Conservation (phyloP, 2,797 vertebrate species). For the Danio albolineatus region DNA sequence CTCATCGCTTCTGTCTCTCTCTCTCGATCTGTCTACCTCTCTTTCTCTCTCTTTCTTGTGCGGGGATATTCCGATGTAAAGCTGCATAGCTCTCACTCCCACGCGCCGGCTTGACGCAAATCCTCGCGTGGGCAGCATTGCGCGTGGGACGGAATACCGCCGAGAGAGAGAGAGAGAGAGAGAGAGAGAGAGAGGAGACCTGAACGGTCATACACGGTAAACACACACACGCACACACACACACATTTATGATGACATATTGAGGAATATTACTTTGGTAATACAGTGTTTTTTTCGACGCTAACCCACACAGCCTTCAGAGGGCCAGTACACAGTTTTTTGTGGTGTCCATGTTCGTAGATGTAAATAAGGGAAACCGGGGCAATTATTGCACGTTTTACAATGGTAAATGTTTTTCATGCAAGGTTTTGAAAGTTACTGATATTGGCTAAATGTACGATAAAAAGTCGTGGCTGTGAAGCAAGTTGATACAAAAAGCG, state of each 20-base stretch:
- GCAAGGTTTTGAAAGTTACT: neutral
- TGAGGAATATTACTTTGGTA: constrained; percentile 25
- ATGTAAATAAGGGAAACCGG: constrained; percentile 21
- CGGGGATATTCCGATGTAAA: constrained; percentile 85
- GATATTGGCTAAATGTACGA: neutral
- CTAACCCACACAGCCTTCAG: neutral
- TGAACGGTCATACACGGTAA: constrained; percentile 1
- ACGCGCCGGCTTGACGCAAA: constrained; percentile 90
- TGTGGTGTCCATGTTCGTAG: constrained; percentile 11
- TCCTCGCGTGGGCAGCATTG: constrained; percentile 82
- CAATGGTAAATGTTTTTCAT: neutral
- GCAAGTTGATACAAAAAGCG: too few species aligned
- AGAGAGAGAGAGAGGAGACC: constrained; percentile 41
- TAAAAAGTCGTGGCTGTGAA: too few species aligned
- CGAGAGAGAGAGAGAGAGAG: constrained; percentile 65
- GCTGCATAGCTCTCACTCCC: constrained; percentile 79
- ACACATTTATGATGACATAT: constrained; percentile 33
- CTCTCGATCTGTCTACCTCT: neutral
- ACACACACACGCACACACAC: too few species aligned
- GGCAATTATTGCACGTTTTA: neutral
- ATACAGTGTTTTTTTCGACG: neutral
- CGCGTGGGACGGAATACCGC: constrained; percentile 83
- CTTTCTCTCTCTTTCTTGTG: constrained; percentile 66
- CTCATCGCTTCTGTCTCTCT: constrained; percentile 30
- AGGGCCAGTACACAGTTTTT: neutral